phyloP scores from a whole-genome alignment of 2,113 vertebrate genomes.

The Sylvietta virens region DNA sequence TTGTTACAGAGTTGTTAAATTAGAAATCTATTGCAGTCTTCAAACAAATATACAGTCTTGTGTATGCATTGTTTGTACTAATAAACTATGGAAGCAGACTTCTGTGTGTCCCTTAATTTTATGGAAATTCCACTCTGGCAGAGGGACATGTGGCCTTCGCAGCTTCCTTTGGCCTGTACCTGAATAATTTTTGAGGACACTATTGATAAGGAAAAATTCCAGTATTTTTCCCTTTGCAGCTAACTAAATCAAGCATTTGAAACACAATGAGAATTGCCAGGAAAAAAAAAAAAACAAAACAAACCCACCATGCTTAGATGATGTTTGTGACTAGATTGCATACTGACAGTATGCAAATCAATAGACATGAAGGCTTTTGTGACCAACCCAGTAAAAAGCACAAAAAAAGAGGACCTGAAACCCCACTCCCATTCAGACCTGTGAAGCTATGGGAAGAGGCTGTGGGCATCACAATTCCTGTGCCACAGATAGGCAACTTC shows the following conservation, averaged over 20 bases:
- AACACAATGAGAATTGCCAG: not conserved
- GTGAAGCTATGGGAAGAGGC: not conserved
- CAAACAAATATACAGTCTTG: slow-evolving; percentile 94
- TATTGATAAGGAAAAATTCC: not conserved
- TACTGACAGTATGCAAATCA: not conserved
- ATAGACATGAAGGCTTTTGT: not conserved
- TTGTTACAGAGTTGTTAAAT: slow-evolving; percentile 99
- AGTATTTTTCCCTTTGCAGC: not conserved
- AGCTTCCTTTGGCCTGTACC: not conserved
- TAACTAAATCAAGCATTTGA: not conserved
- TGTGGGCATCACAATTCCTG: not conserved
- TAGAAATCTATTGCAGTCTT: slow-evolving; percentile 87
- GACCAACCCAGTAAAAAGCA: not conserved
- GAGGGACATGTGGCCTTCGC: not conserved
- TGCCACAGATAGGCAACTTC: not conserved
- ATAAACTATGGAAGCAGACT: slow-evolving; percentile 82
- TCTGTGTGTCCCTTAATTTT: not conserved
- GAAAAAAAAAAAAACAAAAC: not conserved
- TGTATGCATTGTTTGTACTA: slow-evolving; percentile 98
- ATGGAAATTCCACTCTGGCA: not conserved
- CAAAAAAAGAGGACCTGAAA: not conserved
- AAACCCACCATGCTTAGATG: not conserved
- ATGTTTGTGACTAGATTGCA: not conserved
- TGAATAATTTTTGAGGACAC: not conserved
- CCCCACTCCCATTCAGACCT: not conserved